Conservation (phyloP, 2,797 vertebrate species). For the Dryobates pubescens region DNA sequence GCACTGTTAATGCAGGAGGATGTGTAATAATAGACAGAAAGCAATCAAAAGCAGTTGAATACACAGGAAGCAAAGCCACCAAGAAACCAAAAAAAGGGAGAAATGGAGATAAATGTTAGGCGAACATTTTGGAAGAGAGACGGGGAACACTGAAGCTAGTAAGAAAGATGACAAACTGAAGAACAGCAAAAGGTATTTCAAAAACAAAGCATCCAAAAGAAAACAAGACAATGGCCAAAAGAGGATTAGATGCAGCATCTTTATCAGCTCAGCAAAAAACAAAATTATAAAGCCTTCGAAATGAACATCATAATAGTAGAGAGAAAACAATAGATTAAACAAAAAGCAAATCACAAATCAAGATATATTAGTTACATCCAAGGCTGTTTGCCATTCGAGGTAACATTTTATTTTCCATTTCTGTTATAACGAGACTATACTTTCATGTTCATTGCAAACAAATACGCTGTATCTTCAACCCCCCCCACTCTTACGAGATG, state of each 20-base stretch:
- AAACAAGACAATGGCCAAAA: not conserved
- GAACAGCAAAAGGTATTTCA: not conserved
- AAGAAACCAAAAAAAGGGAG: not conserved
- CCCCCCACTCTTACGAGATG: not conserved
- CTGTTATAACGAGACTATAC: not conserved
- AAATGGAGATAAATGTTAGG: not conserved
- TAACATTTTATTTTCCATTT: not conserved
- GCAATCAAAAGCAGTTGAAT: not conserved
- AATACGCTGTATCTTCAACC: not conserved
- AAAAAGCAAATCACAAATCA: not conserved
- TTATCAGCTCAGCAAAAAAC: not conserved
- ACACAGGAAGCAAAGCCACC: not conserved
- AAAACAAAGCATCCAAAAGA: not conserved
- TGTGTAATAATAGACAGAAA: not conserved
- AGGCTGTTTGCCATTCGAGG: not conserved
- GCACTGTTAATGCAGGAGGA: not conserved
- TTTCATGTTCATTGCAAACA: not conserved
- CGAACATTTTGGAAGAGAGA: not conserved
- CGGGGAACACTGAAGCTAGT: fast-evolving
- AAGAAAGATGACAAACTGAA: not conserved
- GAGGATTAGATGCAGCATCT: not conserved
- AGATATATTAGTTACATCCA: not conserved
- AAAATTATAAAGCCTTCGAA: not conserved
- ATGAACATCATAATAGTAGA: not conserved
- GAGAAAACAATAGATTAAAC: not conserved